These are phyloP conservation scores for Crenichthys baileyi DNA, from an alignment of 2,797 vertebrate genomes.

Conservation along the genomic window DNA sequence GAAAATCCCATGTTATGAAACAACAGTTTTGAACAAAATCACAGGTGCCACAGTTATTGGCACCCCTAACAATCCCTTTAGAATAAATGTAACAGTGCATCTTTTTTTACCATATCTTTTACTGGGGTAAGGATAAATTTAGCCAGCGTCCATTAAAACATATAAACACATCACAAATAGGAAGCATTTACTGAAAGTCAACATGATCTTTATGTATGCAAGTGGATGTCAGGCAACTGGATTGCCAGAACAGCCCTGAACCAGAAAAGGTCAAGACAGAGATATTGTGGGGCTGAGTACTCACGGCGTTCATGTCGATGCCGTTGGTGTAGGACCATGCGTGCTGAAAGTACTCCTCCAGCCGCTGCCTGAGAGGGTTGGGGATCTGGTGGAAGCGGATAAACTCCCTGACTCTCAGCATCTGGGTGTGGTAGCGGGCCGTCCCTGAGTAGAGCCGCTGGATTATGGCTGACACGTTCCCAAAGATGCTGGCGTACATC, in stretches of 20 bases:
- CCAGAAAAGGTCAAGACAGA: neutral
- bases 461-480: slow-evolving; percentile 99
- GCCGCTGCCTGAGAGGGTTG: slow-evolving; percentile 93
- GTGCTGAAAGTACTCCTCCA: slow-evolving; percentile 99
- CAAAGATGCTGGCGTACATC: slow-evolving; percentile 99
- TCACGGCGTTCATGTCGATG: slow-evolving; percentile 92
- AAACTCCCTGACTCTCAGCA: slow-evolving; percentile 98
- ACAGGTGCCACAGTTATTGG: neutral
- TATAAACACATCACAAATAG: neutral
- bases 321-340: slow-evolving; percentile 99
- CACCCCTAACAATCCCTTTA: neutral
- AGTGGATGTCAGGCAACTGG: neutral
- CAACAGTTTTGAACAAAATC: neutral
- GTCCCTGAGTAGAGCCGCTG: slow-evolving; percentile 98
- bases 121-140: neutral
- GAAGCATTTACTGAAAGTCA: neutral
- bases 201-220: neutral
- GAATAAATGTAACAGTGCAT: neutral
- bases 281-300: too few relatives aligned
- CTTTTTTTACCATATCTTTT: neutral
- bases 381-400: slow-evolving; percentile 99
- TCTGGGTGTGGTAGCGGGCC: slow-evolving; percentile 97
- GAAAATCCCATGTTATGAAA: neutral
- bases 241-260: neutral
- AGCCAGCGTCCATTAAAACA: neutral